A percentile compares a stretch with the other conserved stretches of the same genome.
Conservation (phyloP, 2,797 vertebrate species). For the Betta splendens region DNA sequence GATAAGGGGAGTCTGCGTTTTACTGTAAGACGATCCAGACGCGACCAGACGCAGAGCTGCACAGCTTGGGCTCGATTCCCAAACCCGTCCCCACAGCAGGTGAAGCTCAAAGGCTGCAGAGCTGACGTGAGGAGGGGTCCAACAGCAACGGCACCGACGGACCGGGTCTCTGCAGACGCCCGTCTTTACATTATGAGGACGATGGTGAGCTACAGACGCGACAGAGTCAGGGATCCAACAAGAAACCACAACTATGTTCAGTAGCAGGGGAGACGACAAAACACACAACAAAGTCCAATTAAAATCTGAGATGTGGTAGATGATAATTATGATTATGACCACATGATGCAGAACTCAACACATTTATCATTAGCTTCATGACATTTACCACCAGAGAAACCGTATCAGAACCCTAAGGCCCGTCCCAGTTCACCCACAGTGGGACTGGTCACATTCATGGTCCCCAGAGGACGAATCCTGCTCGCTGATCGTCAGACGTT, state of each 20-base stretch:
- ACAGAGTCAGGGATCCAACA: too few relatives aligned
- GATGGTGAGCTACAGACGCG: too few relatives aligned
- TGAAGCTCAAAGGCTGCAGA: too few relatives aligned
- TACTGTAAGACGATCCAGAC: conserved; percentile 35
- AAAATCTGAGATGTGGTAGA: not conserved
- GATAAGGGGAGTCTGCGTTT: conserved; percentile 27
- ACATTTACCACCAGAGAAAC: not conserved
- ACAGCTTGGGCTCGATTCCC: conserved; percentile 16
- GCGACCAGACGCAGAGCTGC: conserved; percentile 18
- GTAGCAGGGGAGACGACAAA: not conserved
- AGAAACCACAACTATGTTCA: too few relatives aligned
- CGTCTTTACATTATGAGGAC: too few relatives aligned
- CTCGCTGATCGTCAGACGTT: too few relatives aligned
- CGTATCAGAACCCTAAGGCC: not conserved
- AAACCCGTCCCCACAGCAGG: too few relatives aligned
- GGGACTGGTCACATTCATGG: not conserved
- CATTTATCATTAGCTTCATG: not conserved
- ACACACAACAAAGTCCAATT: not conserved
- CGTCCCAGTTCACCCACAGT: not conserved
- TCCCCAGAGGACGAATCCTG: too few relatives aligned
- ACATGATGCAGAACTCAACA: not conserved
- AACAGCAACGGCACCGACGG: too few relatives aligned
- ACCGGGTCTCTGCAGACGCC: too few relatives aligned
- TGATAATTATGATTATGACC: not conserved
- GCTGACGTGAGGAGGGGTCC: too few relatives aligned